Evolutionary conservation across 2,888 invertebrate species (phyloP), one percentile per base, ranked within the genome.

Genomic region (Thecophora atra): DNA sequence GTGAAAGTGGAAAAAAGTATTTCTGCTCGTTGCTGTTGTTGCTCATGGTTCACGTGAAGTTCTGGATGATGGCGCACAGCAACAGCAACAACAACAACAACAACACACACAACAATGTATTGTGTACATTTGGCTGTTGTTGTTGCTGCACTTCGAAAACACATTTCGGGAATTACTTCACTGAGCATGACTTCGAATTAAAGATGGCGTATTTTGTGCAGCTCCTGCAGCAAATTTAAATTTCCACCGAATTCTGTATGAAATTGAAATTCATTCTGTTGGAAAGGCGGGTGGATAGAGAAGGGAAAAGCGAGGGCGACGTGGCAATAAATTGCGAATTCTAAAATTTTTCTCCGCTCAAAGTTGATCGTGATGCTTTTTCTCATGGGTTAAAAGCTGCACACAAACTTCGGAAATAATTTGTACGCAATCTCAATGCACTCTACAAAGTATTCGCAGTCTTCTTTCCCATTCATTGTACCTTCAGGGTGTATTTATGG

Each of bases 21-120:
- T 42, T 24, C 47, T n/a, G n/a, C n/a, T 47, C n/a, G 47, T 44
- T 47, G 64, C 13, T 37, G 24, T 47, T 47, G 64, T 13, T 64
- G 15, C 47, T 47, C 64, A 64, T 47, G 47, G 47, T 47, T 58
- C 69, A 69, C 60, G 47, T 62, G 69, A 54, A 67, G 56, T 67
- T 67, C 67, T 67, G 67, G 56, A 52, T 56, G 30, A 37, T 67
- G 67, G 56, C 52, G 54, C 54, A 70, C 64, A 24, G 64, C 15
- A 70, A 66, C 74, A 71, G 66, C 73, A 74, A 67, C 71, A 75
- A 65, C 74, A 71, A 54, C 63, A 78, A 74, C 77, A 72, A 79
- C 79, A 80, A 78, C 77, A 81, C 77, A 7, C 24, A 58, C 28
- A 58, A 24, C 28, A 28, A 24, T 56, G 56, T 51, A 24, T 81